These are phyloP conservation scores for Lordiphosa fenestrarum DNA, from an alignment of 2,888 invertebrate species.

Conservation along the genomic window DNA sequence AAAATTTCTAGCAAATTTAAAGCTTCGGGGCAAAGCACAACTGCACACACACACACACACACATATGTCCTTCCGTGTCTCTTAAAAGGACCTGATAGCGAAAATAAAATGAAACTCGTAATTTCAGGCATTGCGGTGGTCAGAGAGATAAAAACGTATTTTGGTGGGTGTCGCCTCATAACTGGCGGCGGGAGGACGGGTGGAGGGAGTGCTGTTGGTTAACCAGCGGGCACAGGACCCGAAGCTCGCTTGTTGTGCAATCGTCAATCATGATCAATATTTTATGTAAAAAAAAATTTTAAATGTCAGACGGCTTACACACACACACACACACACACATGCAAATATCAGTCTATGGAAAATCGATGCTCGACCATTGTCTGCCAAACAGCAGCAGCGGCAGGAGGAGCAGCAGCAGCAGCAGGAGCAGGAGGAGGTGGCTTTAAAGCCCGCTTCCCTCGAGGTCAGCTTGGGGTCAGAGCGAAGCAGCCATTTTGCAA, in stretches of 20 bases:
- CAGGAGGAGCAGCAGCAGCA: conserved; percentile 16
- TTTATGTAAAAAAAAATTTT: conserved; percentile 57
- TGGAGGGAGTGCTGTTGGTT: conserved; percentile 22
- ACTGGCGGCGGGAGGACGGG: conserved; percentile 27
- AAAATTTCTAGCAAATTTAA: background rate
- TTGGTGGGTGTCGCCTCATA: conserved; percentile 23
- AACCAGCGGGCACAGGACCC: conserved; percentile 40
- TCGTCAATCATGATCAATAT: conserved; percentile 64
- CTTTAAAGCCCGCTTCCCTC: conserved; percentile 36
- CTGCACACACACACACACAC: background rate
- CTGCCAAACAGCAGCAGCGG: conserved; percentile 11
- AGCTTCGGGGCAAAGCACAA: conserved; percentile 3
- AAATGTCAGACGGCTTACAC: conserved; percentile 37
- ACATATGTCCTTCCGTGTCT: conserved; percentile 4
- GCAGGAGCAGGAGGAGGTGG: conserved; percentile 23
- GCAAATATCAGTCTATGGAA: conserved; percentile 32
- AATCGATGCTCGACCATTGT: conserved; percentile 52
- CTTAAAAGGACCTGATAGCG: conserved; percentile 5
- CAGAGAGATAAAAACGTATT: conserved; percentile 32
- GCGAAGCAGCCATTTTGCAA: conserved; percentile 61
- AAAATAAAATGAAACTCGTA: conserved; percentile 26
- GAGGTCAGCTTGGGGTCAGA: conserved; percentile 67
- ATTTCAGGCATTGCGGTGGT: conserved; percentile 45
- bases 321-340: conserved; percentile 8
- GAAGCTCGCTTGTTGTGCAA: conserved; percentile 18